These are phyloP conservation scores for Hippolais icterina DNA, from an alignment of 2,113 vertebrate genomes.

Conservation along the genomic window DNA sequence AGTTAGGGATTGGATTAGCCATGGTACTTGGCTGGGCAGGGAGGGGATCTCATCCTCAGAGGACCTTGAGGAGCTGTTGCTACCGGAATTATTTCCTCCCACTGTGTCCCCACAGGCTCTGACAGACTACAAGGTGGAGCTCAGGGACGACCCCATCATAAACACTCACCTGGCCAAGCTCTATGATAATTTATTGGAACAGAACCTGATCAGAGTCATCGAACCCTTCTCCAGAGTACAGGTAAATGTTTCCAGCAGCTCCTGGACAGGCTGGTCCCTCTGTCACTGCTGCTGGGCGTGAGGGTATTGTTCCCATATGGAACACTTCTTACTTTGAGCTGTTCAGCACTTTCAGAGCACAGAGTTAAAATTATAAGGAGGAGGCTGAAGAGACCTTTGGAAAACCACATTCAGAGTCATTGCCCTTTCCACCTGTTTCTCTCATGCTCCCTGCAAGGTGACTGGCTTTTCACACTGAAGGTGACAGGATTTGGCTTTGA, in stretches of 20 bases:
- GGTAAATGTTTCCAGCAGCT: slow-evolving; percentile 63
- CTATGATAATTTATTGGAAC: slow-evolving; percentile 96
- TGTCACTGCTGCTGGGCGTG: not conserved
- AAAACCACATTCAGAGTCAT: not conserved
- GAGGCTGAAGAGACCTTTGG: not conserved
- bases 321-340: not conserved
- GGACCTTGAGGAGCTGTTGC: not conserved
- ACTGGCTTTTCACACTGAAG: not conserved
- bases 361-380: not conserved
- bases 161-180: slow-evolving; percentile 94
- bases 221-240: slow-evolving; percentile 99
- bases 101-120: slow-evolving; percentile 79
- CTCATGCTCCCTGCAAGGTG: fast-evolving
- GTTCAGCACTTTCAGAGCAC: not conserved
- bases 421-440: not conserved
- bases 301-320: not conserved
- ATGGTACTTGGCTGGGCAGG: not conserved
- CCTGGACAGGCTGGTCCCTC: not conserved
- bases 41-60: not conserved
- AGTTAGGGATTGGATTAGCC: not conserved
- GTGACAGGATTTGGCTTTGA: not conserved
- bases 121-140: slow-evolving; percentile 94
- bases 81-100: not conserved
- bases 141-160: slow-evolving; percentile 97
- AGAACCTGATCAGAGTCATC: slow-evolving; percentile 98